A percentile compares a stretch with the other conserved stretches of the same genome.
These are phyloP conservation scores for Rhodophaea formosa DNA, from an alignment of 2,888 invertebrate genomes.

Conservation along the genomic window DNA sequence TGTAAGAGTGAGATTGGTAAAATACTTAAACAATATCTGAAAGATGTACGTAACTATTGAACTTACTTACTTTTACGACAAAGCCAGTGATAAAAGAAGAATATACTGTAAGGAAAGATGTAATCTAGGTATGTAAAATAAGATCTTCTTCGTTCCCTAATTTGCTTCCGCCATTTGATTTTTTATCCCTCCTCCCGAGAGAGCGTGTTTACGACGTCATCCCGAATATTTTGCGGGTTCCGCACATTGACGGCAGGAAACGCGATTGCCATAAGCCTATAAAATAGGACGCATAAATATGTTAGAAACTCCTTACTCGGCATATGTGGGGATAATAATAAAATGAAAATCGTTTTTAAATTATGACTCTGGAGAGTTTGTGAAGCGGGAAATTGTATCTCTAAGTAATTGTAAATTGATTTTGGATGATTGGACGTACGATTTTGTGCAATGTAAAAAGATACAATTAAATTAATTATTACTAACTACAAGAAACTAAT, in stretches of 20 bases:
- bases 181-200: conserved; percentile 1
- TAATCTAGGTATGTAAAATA: conserved; percentile 6
- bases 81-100: background rate
- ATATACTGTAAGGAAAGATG: background rate
- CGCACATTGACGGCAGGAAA: conserved; percentile 10
- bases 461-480: too few relatives aligned
- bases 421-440: background rate
- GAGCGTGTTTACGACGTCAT: conserved; percentile 17
- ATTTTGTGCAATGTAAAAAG: too few relatives aligned
- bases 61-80: too few relatives aligned
- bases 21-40: too few relatives aligned
- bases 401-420: background rate
- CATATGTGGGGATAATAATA: conserved; percentile 12
- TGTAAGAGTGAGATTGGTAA: too few relatives aligned
- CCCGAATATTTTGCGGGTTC: conserved; percentile 15
- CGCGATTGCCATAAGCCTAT: conserved; percentile 15
- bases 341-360: conserved; percentile 8
- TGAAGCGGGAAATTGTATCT: background rate
- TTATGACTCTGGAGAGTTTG: background rate
- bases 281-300: conserved; percentile 16
- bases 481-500: too few relatives aligned
- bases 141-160: conserved; percentile 5
- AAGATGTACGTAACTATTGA: too few relatives aligned
- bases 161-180: conserved; percentile 17
- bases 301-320: conserved; percentile 12